Percentiles rank a stretch among this genome's conserved stretches.
Conservation (phyloP, 2,797 vertebrate genomes). For the Halcyon badia region DNA sequence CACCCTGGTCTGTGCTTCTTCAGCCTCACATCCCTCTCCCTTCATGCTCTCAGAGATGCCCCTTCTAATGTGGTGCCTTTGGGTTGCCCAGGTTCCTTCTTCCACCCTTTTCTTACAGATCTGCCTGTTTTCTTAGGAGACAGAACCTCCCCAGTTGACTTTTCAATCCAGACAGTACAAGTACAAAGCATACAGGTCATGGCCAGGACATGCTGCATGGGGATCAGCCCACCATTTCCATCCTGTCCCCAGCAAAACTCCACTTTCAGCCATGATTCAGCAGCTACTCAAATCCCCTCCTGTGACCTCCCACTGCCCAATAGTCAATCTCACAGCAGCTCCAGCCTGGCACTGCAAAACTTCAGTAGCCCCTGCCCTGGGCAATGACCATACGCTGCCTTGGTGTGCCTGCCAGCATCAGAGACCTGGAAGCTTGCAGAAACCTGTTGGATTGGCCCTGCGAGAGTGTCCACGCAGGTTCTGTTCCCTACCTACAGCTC, state of each 20-base stretch:
- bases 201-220: rapidly evolving
- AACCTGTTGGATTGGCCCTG: not conserved
- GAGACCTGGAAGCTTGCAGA: not conserved
- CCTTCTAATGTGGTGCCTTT: not conserved
- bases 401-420: rapidly evolving
- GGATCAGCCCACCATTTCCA: not conserved
- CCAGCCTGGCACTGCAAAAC: not conserved
- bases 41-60: not conserved
- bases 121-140: not conserved
- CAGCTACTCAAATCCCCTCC: not conserved
- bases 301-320: rapidly evolving
- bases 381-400: not conserved
- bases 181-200: not conserved
- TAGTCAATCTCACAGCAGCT: not conserved
- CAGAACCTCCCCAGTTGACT: not conserved
- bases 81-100: not conserved
- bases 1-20: not conserved
- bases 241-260: not conserved
- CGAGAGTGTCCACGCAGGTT: rapidly evolving
- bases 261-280: not conserved
- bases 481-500: not conserved
- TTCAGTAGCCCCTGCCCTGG: not conserved
- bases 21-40: not conserved
- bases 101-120: not conserved
- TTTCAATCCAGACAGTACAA: not conserved